phyloP scores from a whole-genome alignment of 2,113 vertebrate genomes.

The Serinus canaria region DNA sequence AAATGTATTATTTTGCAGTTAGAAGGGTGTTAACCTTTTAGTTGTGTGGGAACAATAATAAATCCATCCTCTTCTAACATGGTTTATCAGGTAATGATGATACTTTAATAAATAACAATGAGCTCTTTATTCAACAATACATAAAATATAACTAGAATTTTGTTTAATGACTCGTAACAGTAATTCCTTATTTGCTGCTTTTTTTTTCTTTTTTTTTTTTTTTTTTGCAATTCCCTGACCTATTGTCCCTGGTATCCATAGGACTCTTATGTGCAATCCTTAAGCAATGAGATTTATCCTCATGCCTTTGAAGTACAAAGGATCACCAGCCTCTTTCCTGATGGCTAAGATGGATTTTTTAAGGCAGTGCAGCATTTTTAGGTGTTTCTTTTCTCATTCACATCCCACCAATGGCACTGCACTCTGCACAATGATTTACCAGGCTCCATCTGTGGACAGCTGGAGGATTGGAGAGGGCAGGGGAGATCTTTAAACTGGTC shows the following conservation, averaged over 20 bases:
- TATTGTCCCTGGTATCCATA: not conserved
- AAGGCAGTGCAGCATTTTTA: not conserved
- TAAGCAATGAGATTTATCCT: slow-evolving; percentile 31
- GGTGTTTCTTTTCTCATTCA: not conserved
- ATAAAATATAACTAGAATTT: slow-evolving; percentile 73
- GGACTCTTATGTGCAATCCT: slow-evolving; percentile 1
- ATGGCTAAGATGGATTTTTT: not conserved
- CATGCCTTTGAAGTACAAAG: slow-evolving; percentile 11
- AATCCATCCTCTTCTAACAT: slow-evolving; percentile 48
- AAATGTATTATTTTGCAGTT: slow-evolving; percentile 37
- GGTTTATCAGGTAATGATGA: slow-evolving; percentile 41
- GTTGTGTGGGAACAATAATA: slow-evolving; percentile 47
- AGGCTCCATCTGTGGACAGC: not conserved
- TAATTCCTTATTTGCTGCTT: not conserved
- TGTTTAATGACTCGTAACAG: slow-evolving; percentile 66
- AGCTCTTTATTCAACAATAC: slow-evolving; percentile 64
- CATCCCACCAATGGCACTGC: not conserved
- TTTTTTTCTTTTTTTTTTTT: not conserved
- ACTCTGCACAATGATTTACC: not conserved
- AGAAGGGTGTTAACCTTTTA: slow-evolving; percentile 49
- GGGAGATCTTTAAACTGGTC: not conserved
- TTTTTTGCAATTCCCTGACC: not conserved
- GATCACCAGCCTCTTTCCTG: not conserved
- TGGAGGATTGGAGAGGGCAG: not conserved
- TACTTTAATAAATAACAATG: slow-evolving; percentile 57